Base-by-base conservation (phyloP, 2,113 vertebrate genomes). In the Shinisaurus crocodilurus region DNA sequence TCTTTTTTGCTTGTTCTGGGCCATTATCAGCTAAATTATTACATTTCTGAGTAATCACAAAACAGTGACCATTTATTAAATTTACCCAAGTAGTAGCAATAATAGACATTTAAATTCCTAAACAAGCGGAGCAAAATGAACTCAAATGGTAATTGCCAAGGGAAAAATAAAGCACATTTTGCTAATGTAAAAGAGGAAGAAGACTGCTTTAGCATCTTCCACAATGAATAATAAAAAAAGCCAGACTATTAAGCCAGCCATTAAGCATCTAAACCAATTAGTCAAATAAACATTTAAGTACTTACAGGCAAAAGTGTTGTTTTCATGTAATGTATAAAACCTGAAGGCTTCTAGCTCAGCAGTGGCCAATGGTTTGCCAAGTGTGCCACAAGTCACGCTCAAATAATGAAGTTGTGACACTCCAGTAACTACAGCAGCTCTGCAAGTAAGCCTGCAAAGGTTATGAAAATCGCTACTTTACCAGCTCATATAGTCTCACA, bases 11-110 rank as follows among this genome's bases (percentile, higher is more conserved):
- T 89, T 67, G 85, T 84, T 93, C 93, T 82, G 29, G 34, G 18
- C 2, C 6, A 89, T 87, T 91, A 86, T 91, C 86, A 67, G 23
- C 72, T 93, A 92, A 9, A 2, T 93, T 70, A 87, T 88, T 70
- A 43, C 43, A 72, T 54, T 88, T 43, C 77, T 88, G 77, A 70
- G n/a, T 88, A 82, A 82, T 40, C n/a, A 81, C 79, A 88, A 70
- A n/a, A 48, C 29, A 54, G 2, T 70, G 54, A 92, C 69, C 3
- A 74, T 69, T 91, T 37, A 57, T 63, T 94, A 94, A 85, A 43
- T n/a, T 0, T 86, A 85, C 2, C 1, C 34, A 91, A 45, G 37
- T 60, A 89, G 82, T 50, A 91, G 90, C 83, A 77, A 88, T 7
- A 88, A 57, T 3, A 76, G 27, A 0, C 65, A 0, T 77, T 94